Evolutionary conservation across 2,888 invertebrate species (phyloP), one percentile per base, ranked within the genome.

Genomic region (Nephrocerus scutellatus): DNA sequence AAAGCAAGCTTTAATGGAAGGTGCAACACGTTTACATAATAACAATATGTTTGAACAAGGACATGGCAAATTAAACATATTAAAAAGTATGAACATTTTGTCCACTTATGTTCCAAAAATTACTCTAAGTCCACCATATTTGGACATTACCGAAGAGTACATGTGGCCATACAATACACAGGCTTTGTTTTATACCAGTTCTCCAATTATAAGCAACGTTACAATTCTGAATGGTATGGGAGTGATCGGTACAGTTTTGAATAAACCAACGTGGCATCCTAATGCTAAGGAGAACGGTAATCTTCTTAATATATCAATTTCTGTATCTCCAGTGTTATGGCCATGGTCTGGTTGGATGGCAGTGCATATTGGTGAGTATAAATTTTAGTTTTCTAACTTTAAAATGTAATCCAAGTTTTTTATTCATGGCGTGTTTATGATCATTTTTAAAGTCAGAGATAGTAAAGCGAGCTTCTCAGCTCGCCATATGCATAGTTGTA

Each of bases 131-230:
- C 82, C 82, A 2, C 82, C 87, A 51, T 93, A 93, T 65, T 79
- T 97, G 49, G 96, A 96, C 66, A 75, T 93, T 48, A 91, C 88
- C 0, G 93, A 95, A 61, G 91, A 90, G 50, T 97, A 95, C 68
- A 93, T 95, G 92, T 97, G 95, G 95, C 96, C 96, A 0, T 96
- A 95, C 57, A 96, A 93, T 65, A 90, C 91, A 2, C 96, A 96
- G 68, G 91, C 95, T 2, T 67, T 96, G 28, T 96, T 91, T 70
- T 79, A 83, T 63, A 83, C 85, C 43, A 84, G 82, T 24, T 80
- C 88, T 70, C 89, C 93, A 0, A 82, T 84, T 15, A 86, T 96
- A 49, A 82, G 89, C 4, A 97, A 96, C 70, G 84, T 93, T 0
- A 96, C 95, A 1, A 86, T 96, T 53, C 74, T 93, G 38, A 96